Percentiles rank a stretch among this genome's conserved stretches.
Conservation (phyloP, 2,888 invertebrate genomes). For the Lordiphosa andalusiaca region DNA sequence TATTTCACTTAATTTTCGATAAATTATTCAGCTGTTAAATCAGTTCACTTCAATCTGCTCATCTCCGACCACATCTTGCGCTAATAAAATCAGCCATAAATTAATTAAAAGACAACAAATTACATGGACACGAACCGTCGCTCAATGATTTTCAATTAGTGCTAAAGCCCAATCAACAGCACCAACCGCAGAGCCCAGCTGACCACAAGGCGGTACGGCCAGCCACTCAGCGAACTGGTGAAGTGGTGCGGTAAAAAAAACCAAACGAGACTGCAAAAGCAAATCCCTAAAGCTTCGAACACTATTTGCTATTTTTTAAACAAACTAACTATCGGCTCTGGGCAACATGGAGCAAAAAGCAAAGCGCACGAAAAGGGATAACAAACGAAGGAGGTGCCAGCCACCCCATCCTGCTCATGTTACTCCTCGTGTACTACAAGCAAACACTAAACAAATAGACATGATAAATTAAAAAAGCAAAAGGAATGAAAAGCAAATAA, state of each 20-base stretch:
- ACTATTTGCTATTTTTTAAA: conserved; percentile 32
- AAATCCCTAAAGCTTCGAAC: conserved; percentile 51
- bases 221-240: conserved; percentile 16
- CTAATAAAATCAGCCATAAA: conserved; percentile 31
- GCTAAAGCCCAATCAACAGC: conserved; percentile 40
- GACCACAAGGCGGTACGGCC: conserved; percentile 23
- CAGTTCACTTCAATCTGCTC: conserved; percentile 8
- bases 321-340: conserved; percentile 67
- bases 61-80: conserved; percentile 18
- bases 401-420: neutral
- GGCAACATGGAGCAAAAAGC: conserved; percentile 16
- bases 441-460: conserved; percentile 69
- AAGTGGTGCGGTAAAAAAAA: conserved; percentile 13
- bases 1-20: neutral
- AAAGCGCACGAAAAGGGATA: conserved; percentile 56
- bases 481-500: conserved; percentile 57
- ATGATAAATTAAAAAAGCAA: conserved; percentile 71
- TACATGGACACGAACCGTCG: conserved; percentile 21
- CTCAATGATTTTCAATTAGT: conserved; percentile 64
- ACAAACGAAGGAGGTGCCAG: conserved; percentile 49
- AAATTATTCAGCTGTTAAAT: conserved; percentile 4
- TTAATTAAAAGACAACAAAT: conserved; percentile 37
- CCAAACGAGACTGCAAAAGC: conserved; percentile 22
- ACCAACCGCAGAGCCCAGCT: conserved; percentile 21
- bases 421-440: conserved; percentile 28